Evolutionary conservation across 1,140 invertebrate genomes (phyloP).

Genomic region (Leptoteleia sp.): DNA sequence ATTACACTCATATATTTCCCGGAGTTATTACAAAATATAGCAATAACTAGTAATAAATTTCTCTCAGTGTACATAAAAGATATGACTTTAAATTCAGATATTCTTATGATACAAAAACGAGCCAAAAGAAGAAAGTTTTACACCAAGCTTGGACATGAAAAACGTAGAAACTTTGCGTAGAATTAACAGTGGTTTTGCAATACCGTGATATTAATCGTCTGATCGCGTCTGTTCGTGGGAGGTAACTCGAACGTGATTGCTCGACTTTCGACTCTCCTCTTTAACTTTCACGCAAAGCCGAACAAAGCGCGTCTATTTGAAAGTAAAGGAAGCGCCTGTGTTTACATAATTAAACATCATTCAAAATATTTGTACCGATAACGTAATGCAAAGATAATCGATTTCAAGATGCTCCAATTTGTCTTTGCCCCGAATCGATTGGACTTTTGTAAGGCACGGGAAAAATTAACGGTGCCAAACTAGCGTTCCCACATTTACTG

Average conservation of each 20-base stretch:
- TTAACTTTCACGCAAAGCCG: conserved; percentile 34
- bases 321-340: conserved; percentile 5
- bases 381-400: neutral
- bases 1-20: too few species aligned
- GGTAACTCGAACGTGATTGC: conserved; percentile 34
- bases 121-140: too few species aligned
- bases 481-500: conserved; percentile 13
- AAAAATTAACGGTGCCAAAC: conserved; percentile 14
- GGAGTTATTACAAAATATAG: too few species aligned
- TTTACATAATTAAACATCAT: conserved; percentile 21
- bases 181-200: conserved; percentile 23
- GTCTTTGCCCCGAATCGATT: conserved; percentile 3
- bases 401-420: neutral
- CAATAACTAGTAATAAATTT: too few species aligned
- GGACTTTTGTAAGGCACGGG: conserved; percentile 12
- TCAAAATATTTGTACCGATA: conserved; percentile 13
- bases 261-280: conserved; percentile 46
- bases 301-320: conserved; percentile 28
- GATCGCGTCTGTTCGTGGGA: conserved; percentile 28
- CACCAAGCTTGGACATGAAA: too few species aligned
- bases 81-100: too few species aligned
- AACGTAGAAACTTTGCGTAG: neutral
- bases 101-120: too few species aligned
- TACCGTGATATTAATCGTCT: conserved; percentile 21
- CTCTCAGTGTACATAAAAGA: too few species aligned